Conservation (phyloP, 2,888 invertebrate species). For the Bedellia somnulentella region DNA sequence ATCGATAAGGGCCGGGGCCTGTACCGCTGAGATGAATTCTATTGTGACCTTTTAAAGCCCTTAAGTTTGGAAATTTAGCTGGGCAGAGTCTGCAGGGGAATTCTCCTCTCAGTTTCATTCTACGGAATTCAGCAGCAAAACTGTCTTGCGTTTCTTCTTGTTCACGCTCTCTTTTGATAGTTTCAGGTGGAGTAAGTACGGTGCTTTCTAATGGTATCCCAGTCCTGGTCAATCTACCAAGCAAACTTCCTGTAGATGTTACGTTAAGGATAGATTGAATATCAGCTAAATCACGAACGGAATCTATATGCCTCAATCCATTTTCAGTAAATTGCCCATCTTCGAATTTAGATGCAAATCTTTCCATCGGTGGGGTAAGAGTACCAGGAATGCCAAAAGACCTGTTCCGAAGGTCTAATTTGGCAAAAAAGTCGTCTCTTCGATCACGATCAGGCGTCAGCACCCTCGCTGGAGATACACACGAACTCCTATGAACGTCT, state of each 20-base stretch:
- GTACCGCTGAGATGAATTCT: constrained; percentile 80
- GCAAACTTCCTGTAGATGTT: constrained; percentile 68
- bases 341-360: constrained; percentile 42
- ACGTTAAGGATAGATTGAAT: constrained; percentile 83
- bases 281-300: constrained; percentile 78
- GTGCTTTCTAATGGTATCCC: constrained; percentile 40
- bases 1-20: constrained; percentile 80
- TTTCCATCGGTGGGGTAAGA: constrained; percentile 42
- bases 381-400: constrained; percentile 56
- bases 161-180: constrained; percentile 37
- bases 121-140: constrained; percentile 82
- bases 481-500: constrained; percentile 65
- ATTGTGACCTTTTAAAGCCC: constrained; percentile 90
- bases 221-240: constrained; percentile 63
- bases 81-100: constrained; percentile 90
- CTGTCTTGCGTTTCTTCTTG: constrained; percentile 78
- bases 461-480: constrained; percentile 32
- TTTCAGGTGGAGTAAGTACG: constrained; percentile 44
- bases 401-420: constrained; percentile 75
- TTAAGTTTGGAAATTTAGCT: constrained; percentile 83
- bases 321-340: constrained; percentile 33
- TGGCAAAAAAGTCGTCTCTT: constrained; percentile 80
- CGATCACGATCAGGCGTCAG: constrained; percentile 61
- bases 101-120: constrained; percentile 86
- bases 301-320: constrained; percentile 52